phyloP scores from a whole-genome alignment of 2,888 invertebrate species.

The Dolomedes plantarius region DNA sequence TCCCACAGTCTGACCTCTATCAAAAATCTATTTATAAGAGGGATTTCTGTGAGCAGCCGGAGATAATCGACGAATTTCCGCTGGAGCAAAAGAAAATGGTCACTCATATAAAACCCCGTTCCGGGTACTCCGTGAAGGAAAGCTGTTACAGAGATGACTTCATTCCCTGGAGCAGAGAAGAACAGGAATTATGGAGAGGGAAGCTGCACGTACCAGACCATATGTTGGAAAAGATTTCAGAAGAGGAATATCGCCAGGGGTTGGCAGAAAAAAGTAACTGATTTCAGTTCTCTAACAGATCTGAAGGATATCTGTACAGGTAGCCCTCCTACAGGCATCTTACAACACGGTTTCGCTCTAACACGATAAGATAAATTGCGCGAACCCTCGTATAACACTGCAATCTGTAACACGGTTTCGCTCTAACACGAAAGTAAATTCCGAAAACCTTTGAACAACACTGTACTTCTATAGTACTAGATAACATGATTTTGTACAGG shows the following conservation, averaged over 20 bases:
- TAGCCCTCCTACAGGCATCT: too few species aligned
- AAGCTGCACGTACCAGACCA: not conserved
- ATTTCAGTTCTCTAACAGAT: too few species aligned
- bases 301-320: too few species aligned
- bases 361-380: too few species aligned
- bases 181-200: not conserved
- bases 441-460: too few species aligned
- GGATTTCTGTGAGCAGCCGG: not conserved
- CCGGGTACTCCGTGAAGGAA: not conserved
- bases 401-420: too few species aligned
- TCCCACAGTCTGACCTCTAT: not conserved
- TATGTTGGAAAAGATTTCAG: not conserved
- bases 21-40: not conserved
- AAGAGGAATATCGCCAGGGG: not conserved
- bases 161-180: not conserved
- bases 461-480: too few species aligned
- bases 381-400: too few species aligned
- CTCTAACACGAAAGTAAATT: too few species aligned
- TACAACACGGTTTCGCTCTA: too few species aligned
- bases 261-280: too few species aligned
- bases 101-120: not conserved
- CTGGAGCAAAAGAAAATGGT: not conserved
- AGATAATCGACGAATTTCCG: not conserved
- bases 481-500: too few species aligned
- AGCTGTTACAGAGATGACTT: not conserved